These are phyloP conservation scores for Prinia subflava DNA, from an alignment of 2,113 vertebrate species.

Conservation along the genomic window DNA sequence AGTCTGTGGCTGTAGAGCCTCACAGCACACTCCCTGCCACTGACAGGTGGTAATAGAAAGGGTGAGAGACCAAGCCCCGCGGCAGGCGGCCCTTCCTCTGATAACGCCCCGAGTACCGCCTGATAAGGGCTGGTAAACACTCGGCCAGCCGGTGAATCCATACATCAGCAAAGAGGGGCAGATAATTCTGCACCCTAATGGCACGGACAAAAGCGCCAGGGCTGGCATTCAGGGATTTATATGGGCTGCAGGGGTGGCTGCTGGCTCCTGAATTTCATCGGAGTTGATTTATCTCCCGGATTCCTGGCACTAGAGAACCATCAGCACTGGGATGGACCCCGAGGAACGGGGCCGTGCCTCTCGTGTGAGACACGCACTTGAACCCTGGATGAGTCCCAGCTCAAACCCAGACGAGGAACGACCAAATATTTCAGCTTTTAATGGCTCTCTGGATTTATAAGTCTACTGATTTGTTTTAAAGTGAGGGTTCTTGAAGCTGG, in stretches of 20 bases:
- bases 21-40: constrained; percentile 82
- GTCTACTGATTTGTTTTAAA: constrained; percentile 45
- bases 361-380: constrained; percentile 42
- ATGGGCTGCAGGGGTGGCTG: constrained; percentile 66
- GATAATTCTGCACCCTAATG: constrained; percentile 72
- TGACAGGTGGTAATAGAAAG: constrained; percentile 90
- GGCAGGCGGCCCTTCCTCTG: constrained; percentile 81
- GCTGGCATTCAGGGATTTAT: constrained; percentile 71
- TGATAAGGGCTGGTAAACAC: constrained; percentile 86
- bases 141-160: constrained; percentile 70
- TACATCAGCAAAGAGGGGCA: constrained; percentile 81
- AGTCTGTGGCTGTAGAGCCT: constrained; percentile 76
- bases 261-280: constrained; percentile 76
- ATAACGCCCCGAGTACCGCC: constrained; percentile 73
- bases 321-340: background rate
- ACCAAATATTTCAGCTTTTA: constrained; percentile 51
- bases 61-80: constrained; percentile 81
- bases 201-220: constrained; percentile 55
- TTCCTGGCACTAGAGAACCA: constrained; percentile 62
- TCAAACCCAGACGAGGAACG: constrained; percentile 5
- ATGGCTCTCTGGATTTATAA: constrained; percentile 54
- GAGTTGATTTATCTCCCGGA: constrained; percentile 74
- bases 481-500: background rate
- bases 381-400: constrained; percentile 58
- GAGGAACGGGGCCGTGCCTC: background rate